These are phyloP conservation scores for Saguinus midas DNA, from an alignment of 2,113 vertebrate species.

Conservation along the genomic window DNA sequence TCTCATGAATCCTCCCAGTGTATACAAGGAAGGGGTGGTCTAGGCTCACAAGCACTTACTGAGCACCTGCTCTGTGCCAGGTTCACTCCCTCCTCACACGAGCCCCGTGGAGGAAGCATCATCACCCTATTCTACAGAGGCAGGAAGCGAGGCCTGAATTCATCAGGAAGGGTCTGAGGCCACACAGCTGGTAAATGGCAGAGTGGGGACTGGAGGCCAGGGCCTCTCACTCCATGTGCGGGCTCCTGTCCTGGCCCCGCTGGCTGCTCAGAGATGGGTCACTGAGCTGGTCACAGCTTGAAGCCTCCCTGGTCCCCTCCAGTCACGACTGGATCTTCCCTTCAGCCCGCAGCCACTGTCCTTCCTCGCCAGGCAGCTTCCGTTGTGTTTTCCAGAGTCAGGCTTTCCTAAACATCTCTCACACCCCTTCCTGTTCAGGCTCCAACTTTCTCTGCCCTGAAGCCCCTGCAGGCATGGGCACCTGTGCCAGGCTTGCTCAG, in stretches of 20 bases:
- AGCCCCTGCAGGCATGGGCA: too few relatives aligned
- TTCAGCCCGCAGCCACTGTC: neutral
- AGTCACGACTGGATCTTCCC: neutral
- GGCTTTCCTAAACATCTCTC: neutral
- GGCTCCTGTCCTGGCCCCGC: neutral
- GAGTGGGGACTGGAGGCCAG: accelerated
- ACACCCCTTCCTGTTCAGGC: neutral
- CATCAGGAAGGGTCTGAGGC: neutral
- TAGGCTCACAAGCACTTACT: neutral
- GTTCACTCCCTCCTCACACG: neutral
- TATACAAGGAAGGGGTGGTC: neutral
- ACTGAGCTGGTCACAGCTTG: neutral
- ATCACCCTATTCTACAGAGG: neutral
- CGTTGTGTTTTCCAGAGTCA: neutral
- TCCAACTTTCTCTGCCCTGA: neutral
- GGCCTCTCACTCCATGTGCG: neutral
- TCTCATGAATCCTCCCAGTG: accelerated
- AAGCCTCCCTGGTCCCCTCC: too few relatives aligned
- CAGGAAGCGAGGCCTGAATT: neutral
- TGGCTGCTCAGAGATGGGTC: neutral
- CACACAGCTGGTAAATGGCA: neutral
- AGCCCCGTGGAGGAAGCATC: accelerated
- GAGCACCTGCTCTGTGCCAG: neutral
- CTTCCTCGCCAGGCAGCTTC: neutral
- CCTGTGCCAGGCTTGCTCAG: neutral